Evolutionary conservation across 2,888 invertebrate genomes (phyloP).

Genomic region (Hofmannophila pseudospretella): DNA sequence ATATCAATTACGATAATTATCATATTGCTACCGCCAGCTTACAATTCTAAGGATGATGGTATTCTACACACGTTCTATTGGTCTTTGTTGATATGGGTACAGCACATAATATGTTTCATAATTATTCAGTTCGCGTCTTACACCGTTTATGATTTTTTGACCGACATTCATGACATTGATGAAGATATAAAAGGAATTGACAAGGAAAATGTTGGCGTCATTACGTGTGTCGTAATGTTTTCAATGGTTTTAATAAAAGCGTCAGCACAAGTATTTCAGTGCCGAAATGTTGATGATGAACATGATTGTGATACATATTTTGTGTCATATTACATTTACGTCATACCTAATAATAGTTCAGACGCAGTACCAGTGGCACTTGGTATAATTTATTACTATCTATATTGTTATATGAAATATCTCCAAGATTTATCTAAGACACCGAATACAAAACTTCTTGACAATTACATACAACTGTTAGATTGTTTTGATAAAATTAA

Average conservation of each 20-base stretch:
- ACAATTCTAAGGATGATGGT: background rate
- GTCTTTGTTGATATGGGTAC: background rate
- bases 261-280: background rate
- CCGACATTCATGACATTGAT: background rate
- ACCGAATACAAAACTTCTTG: background rate
- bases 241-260: too few relatives aligned
- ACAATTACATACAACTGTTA: slow-evolving; percentile 4
- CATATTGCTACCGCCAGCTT: background rate
- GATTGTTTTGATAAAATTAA: slow-evolving; percentile 8
- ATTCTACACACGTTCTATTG: background rate
- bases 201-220: background rate
- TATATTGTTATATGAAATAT: background rate
- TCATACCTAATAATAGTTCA: background rate
- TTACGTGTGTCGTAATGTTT: too few relatives aligned
- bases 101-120: background rate
- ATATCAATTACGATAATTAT: background rate
- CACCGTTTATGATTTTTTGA: background rate
- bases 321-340: background rate
- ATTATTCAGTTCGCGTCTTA: background rate
- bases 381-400: background rate
- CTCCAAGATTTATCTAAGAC: background rate
- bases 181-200: background rate
- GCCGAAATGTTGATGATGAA: background rate
- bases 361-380: background rate
- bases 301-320: background rate